Evolutionary conservation across 1,140 invertebrate genomes (phyloP).

Genomic region (Scaptomyza graminum): DNA sequence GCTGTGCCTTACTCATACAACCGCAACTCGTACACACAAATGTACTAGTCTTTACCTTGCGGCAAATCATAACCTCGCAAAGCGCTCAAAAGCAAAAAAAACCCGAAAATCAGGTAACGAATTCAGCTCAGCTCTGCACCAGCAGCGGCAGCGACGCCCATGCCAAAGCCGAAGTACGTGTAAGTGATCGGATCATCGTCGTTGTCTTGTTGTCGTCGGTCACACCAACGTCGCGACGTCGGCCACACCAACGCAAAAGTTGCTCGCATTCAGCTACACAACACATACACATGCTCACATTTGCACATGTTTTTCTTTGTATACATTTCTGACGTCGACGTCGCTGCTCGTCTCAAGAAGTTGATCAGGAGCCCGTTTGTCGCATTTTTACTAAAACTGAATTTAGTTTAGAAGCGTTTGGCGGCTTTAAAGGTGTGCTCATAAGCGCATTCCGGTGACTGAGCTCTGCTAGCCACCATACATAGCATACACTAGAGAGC

Average conservation of each 20-base stretch:
- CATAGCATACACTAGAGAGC: constrained; percentile 20
- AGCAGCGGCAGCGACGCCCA: constrained; percentile 2
- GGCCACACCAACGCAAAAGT: constrained; percentile 68
- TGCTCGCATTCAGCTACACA: constrained; percentile 32
- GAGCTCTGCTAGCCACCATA: constrained; percentile 34
- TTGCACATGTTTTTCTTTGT: constrained; percentile 50
- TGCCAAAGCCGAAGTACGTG: constrained; percentile 35
- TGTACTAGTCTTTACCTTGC: constrained; percentile 72
- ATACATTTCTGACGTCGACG: constrained; percentile 38
- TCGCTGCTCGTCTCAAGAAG: constrained; percentile 69
- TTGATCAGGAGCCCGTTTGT: constrained; percentile 82
- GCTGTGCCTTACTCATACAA: constrained; percentile 51
- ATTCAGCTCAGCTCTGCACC: constrained; percentile 37
- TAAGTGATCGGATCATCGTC: constrained; percentile 66
- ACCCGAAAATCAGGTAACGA: constrained; percentile 81
- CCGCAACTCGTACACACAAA: constrained; percentile 24
- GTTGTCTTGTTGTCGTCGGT: constrained; percentile 4
- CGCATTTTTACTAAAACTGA: constrained; percentile 82
- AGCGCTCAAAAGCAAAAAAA: constrained; percentile 64
- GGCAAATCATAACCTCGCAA: constrained; percentile 65
- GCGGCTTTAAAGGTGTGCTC: constrained; percentile 81
- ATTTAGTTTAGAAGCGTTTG: constrained; percentile 83
- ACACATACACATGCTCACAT: background rate
- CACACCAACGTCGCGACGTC: no score
- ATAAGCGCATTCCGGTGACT: constrained; percentile 69